Evolutionary conservation across 2,797 vertebrate species (phyloP), one percentile per base, ranked within the genome.

Genomic region (Girardinus metallicus): DNA sequence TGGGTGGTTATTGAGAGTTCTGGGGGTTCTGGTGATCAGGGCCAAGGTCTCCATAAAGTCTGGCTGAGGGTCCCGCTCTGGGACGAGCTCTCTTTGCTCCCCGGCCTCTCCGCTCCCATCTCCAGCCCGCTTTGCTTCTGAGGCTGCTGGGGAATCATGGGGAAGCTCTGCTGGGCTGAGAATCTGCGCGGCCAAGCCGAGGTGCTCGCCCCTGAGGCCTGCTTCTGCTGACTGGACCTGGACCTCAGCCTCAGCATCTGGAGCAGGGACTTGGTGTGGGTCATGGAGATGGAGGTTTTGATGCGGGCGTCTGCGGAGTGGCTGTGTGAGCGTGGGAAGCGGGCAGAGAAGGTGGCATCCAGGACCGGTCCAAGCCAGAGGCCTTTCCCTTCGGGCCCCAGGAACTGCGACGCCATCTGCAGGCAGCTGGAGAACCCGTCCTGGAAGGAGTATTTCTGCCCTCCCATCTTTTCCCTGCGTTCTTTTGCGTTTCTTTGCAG

Each of bases 31-130:
- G 72, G 0, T 16, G 77, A 76, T 95, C 83, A 96, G 76, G 93
- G 93, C 94, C 95, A 96, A 1, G 95, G 95, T 73, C 95, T 95
- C 95, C 95, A 95, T 84, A 96, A 26, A 15, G 84, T 51, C 70
- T 91, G 90, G 77, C 51, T 76, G 77, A 60, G 76, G 0, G 85
- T 77, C 13, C 15, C 26, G 77, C 53, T 84, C 79, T 82, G 89
- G 0, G 83, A 6, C 13, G 73, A 79, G 76, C 83, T 79, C 77
- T 77, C 76, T 82, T 91, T 83, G 60, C 11, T 13, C 1, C 60
- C 55, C 3, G 1, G 23, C 7, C 74, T 77, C 77, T 79, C 79
- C 23, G 34, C 68, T 51, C 81, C 57, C 73, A 75, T 60, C 34
- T 83, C 76, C 0, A 78, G 76, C 57, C 31, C 55, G n/a, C 47